These are phyloP conservation scores for Bujurquina vittata DNA, from an alignment of 2,113 vertebrate genomes.

Conservation along the genomic window DNA sequence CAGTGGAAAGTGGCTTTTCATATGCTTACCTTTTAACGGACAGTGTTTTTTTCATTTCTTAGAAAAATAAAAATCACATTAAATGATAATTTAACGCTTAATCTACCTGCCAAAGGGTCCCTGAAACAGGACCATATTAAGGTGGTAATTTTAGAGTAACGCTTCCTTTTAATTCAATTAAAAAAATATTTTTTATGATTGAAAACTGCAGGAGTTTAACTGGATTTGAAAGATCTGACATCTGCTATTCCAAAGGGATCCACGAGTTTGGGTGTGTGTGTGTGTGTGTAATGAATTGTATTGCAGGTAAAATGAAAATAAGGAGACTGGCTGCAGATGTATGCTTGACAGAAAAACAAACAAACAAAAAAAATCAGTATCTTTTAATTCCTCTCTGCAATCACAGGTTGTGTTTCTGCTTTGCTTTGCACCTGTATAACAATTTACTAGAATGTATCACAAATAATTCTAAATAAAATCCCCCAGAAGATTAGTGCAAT, in stretches of 20 bases:
- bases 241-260: background rate
- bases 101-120: background rate
- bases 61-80: background rate
- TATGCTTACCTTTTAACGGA: background rate
- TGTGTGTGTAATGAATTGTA: background rate
- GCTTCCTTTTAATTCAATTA: background rate
- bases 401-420: background rate
- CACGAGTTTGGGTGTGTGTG: rapidly evolving
- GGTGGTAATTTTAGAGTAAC: background rate
- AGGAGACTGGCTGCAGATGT: no score
- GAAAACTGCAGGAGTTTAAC: background rate
- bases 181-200: background rate
- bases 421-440: background rate
- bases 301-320: constrained; percentile 9
- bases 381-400: background rate
- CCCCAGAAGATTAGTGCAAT: background rate
- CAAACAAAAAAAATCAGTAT: background rate
- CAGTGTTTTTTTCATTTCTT: background rate
- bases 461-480: background rate
- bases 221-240: background rate
- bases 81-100: background rate
- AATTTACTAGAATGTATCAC: background rate
- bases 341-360: background rate
- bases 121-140: background rate
- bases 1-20: background rate